These are phyloP conservation scores for Rhabditoides inermis DNA, from an alignment of 2,888 invertebrate genomes.

Conservation along the genomic window DNA sequence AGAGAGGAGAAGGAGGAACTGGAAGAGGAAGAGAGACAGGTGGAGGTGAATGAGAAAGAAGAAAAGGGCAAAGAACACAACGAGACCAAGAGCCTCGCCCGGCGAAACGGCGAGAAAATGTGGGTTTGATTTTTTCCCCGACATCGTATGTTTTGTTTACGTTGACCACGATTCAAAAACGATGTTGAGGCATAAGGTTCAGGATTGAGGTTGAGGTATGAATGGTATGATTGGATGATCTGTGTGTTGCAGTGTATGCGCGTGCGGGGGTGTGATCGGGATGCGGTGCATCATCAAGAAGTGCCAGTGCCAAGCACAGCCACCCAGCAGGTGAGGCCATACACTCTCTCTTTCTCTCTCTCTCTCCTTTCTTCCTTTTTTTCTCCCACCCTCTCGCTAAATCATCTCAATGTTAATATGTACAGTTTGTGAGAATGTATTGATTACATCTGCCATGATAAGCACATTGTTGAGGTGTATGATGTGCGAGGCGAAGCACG, in stretches of 20 bases:
- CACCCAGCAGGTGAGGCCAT: slow-evolving; percentile 12
- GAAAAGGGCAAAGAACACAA: background rate
- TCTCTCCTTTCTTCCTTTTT: too few relatives aligned
- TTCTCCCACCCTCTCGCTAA: background rate
- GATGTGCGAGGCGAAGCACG: slow-evolving; percentile 7
- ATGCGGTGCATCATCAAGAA: slow-evolving; percentile 24
- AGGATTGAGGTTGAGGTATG: too few relatives aligned
- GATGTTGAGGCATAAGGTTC: too few relatives aligned
- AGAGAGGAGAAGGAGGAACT: slow-evolving; percentile 7
- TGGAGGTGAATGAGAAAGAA: slow-evolving; percentile 2
- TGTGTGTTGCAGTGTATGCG: background rate
- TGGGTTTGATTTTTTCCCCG: background rate
- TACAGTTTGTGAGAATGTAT: too few relatives aligned
- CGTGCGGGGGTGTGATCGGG: slow-evolving; percentile 16
- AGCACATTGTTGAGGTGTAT: too few relatives aligned
- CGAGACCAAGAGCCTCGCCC: background rate
- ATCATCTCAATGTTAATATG: slow-evolving; percentile 2
- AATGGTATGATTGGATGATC: too few relatives aligned
- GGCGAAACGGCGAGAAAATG: background rate
- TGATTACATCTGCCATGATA: too few relatives aligned
- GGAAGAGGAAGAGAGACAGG: slow-evolving; percentile 1
- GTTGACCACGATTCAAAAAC: too few relatives aligned
- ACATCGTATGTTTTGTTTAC: background rate
- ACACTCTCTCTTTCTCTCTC: too few relatives aligned
- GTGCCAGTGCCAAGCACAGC: slow-evolving; percentile 24